Percentiles rank a stretch among this genome's conserved stretches.
phyloP scores from a whole-genome alignment of 2,113 vertebrate genomes.

The Ascaphus truei region DNA sequence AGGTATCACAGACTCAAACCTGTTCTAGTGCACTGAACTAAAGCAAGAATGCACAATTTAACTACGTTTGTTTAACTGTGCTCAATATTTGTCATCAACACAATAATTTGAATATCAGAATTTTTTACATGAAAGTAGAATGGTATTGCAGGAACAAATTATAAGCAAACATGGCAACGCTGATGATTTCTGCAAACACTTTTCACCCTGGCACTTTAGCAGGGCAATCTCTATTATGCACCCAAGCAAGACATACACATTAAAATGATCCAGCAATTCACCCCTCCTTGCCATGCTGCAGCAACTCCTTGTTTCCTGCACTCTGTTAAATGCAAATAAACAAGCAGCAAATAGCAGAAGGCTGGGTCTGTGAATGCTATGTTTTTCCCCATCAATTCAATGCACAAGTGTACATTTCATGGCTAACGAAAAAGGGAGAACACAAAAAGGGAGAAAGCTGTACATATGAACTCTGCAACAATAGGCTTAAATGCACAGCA shows the following conservation, averaged over 20 bases:
- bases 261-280: slow-evolving; percentile 35
- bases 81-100: too few species aligned
- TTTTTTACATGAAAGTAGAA: too few species aligned
- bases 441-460: slow-evolving; percentile 3
- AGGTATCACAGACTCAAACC: too few species aligned
- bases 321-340: slow-evolving; percentile 58
- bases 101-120: too few species aligned
- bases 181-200: slow-evolving; percentile 14
- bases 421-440: too few species aligned
- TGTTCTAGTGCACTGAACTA: too few species aligned
- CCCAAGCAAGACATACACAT: slow-evolving; percentile 42
- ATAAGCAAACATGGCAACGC: slow-evolving; percentile 22
- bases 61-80: too few species aligned
- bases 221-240: slow-evolving; percentile 39
- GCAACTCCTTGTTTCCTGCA: slow-evolving; percentile 45
- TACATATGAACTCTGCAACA: slow-evolving; percentile 42
- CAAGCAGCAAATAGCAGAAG: slow-evolving; percentile 28
- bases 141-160: too few species aligned
- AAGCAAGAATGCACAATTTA: too few species aligned
- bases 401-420: too few species aligned
- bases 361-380: too few species aligned
- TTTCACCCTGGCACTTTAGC: slow-evolving; percentile 32
- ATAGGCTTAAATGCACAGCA: not conserved
- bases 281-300: slow-evolving; percentile 42
- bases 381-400: too few species aligned